phyloP scores from a whole-genome alignment of 2,888 invertebrate genomes.

The Micoletzkya japonica region DNA sequence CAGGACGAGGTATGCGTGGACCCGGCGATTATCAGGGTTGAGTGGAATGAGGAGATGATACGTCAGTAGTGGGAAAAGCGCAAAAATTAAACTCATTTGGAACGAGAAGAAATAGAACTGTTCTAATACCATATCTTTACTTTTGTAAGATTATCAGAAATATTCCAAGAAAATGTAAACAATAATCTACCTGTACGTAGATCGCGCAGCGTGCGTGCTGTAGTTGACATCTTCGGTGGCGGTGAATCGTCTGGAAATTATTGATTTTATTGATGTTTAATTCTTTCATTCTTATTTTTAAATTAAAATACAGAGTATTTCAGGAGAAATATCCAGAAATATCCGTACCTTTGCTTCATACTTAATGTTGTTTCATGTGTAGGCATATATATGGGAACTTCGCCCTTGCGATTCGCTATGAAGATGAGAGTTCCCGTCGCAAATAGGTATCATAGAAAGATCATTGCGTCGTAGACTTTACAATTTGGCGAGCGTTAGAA shows the following conservation, averaged over 20 bases:
- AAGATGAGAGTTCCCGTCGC: no score
- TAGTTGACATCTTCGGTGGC: constrained; percentile 60
- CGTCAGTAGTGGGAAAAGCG: background rate
- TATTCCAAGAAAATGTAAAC: background rate
- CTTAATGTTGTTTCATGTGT: no score
- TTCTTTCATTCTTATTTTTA: background rate
- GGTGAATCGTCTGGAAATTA: constrained; percentile 50
- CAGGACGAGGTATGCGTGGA: background rate
- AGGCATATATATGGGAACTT: no score
- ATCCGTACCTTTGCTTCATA: background rate
- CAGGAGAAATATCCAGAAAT: background rate
- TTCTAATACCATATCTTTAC: no score
- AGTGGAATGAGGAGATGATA: background rate
- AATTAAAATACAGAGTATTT: background rate
- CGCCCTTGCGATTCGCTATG: no score
- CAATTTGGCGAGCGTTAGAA: no score
- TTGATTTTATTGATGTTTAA: background rate
- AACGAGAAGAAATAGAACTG: no score
- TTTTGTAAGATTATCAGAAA: background rate
- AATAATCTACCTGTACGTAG: constrained; percentile 32
- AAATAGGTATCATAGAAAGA: no score
- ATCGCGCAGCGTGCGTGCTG: constrained; percentile 56
- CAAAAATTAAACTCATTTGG: no score
- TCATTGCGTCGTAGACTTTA: no score
- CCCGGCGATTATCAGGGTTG: background rate